Evolutionary conservation across 2,113 vertebrate genomes (phyloP), one percentile per base, ranked within the genome.

Genomic region (Tretioscincus oriximinensis): DNA sequence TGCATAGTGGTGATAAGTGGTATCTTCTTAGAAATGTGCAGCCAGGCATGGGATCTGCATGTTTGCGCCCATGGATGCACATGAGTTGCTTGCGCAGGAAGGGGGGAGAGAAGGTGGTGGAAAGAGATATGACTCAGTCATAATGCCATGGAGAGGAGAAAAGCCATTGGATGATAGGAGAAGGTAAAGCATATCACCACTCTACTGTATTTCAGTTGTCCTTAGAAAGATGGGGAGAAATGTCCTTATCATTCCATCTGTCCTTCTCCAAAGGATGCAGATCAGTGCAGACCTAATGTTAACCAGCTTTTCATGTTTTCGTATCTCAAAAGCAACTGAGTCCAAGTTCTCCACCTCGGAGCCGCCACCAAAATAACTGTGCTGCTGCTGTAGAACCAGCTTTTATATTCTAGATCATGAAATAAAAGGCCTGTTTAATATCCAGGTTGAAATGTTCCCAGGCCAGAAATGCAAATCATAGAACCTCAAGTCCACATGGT

Each of bases 141-240:
- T 22, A 66, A 24, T 66, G 64, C 41, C 58, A 22, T 66, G 45
- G 49, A 81, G 21, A 28, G 66, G 69, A 24, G 35, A 41, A 41
- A 87, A 74, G 24, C 61, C 66, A 75, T 81, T 58, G 65, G 81
- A 81, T 73, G 88, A 81, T 81, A 81, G 18, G 66, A 12, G 90
- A 94, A 92, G 93, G 86, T 95, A 92, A 82, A 88, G 75, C 91
- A 90, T 93, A 47, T 94, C 91, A 90, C 90, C 87, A 85, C 76
- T 5, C 16, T 90, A 83, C 84, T 90, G 65, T 81, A 92, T 88
- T 70, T 94, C 92, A 86, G 89, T 88, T 92, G 89, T 94, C 80
- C 86, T 7, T 76, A 87, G 82, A 86, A 84, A 86, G 88, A 85
- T 90, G 6, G 85, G 91, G 89, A 20, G 88, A 86, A 83, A 90